Percentiles rank a stretch among this genome's conserved stretches.
Conservation (phyloP, 2,113 vertebrate genomes). For the Ageneiosus marmoratus region DNA sequence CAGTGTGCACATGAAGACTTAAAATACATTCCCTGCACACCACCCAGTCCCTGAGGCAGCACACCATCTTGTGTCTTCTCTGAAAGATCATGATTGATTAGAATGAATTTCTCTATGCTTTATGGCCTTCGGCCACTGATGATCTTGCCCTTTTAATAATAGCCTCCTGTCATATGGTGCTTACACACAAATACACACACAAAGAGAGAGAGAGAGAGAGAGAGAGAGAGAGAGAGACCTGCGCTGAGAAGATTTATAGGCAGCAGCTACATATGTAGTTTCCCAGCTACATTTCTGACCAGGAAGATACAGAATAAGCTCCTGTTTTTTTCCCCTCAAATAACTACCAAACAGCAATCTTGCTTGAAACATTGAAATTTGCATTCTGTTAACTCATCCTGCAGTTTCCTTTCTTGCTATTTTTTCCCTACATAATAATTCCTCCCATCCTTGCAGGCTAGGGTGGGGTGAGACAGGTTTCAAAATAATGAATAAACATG, state of each 20-base stretch:
- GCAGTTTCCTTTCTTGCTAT: slow-evolving; percentile 18
- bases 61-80: not conserved
- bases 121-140: slow-evolving; percentile 27
- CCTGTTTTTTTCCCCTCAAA: slow-evolving; percentile 51
- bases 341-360: slow-evolving; percentile 46
- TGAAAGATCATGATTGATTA: slow-evolving; percentile 49
- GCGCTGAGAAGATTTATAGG: slow-evolving; percentile 41
- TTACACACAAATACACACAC: slow-evolving; percentile 23
- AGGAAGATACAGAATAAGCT: slow-evolving; percentile 51
- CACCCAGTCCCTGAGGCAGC: slow-evolving; percentile 3
- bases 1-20: slow-evolving; percentile 4
- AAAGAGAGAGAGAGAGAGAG: not conserved
- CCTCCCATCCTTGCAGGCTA: slow-evolving; percentile 23
- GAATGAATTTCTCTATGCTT: slow-evolving; percentile 42
- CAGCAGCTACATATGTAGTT: slow-evolving; percentile 49
- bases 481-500: slow-evolving; percentile 63
- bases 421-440: not conserved
- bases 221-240: not conserved
- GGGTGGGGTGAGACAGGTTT: slow-evolving; percentile 36
- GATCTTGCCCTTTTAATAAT: slow-evolving; percentile 29
- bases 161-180: slow-evolving; percentile 33
- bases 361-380: slow-evolving; percentile 26
- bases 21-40: not conserved
- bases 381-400: slow-evolving; percentile 29
- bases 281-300: slow-evolving; percentile 64